Conservation (phyloP, 2,797 vertebrate genomes). For the Tokudaia tokunoshimensis region DNA sequence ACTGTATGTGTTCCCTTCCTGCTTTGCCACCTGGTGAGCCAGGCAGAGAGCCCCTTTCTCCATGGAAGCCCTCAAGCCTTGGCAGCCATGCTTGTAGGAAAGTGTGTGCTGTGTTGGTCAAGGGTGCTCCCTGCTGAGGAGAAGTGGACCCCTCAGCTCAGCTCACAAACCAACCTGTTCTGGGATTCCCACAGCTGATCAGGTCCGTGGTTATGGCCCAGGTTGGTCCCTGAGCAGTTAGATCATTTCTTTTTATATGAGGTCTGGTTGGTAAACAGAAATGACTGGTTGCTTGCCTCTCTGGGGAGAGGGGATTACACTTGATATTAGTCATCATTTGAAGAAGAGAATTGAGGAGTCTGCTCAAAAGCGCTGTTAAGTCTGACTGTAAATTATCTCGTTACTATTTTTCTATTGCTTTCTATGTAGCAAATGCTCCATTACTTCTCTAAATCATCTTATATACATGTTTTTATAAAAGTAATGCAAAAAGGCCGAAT, state of each 20-base stretch:
- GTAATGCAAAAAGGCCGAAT: background rate
- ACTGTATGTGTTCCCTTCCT: background rate
- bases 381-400: background rate
- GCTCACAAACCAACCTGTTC: background rate
- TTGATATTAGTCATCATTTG: constrained; percentile 19
- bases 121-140: background rate
- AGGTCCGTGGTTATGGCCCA: background rate
- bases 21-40: background rate
- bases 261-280: constrained; percentile 33
- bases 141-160: background rate
- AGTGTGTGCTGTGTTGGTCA: background rate
- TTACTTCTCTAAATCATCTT: constrained; percentile 49
- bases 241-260: constrained; percentile 60
- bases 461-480: constrained; percentile 46
- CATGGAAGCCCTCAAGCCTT: background rate
- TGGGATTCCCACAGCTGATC: background rate
- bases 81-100: background rate
- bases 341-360: constrained; percentile 32
- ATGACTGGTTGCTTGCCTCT: constrained; percentile 55
- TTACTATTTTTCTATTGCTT: constrained; percentile 35
- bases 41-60: background rate
- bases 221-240: constrained; percentile 22
- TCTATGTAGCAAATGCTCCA: background rate
- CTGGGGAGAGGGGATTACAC: background rate
- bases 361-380: constrained; percentile 7